Evolutionary conservation across 2,888 invertebrate species (phyloP).

Genomic region (Caradrina kadenii): DNA sequence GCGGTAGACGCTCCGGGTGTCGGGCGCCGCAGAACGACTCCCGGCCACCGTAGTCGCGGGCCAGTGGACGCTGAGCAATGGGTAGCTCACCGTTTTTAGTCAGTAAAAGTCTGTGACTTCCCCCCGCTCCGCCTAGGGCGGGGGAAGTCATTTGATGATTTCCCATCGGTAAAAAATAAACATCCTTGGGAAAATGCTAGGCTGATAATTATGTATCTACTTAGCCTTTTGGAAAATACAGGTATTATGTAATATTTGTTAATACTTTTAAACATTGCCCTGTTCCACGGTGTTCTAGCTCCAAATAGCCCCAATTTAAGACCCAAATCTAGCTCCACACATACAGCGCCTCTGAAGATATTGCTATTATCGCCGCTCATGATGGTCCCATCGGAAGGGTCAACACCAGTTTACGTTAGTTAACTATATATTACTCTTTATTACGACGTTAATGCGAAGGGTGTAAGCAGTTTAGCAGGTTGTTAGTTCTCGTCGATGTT

Average conservation of each 20-base stretch:
- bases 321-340: not conserved
- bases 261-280: not conserved
- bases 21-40: no score
- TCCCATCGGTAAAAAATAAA: no score
- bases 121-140: no score
- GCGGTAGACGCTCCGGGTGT: no score
- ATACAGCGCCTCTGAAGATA: constrained; percentile 17
- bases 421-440: constrained; percentile 76
- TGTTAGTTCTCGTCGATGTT: constrained; percentile 62
- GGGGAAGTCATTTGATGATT: no score
- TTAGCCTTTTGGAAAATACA: no score
- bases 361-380: constrained; percentile 34
- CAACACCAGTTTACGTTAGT: constrained; percentile 38
- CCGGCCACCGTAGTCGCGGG: no score
- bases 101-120: no score
- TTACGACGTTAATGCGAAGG: constrained; percentile 72
- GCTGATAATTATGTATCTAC: no score
- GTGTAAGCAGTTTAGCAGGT: constrained; percentile 75
- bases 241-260: not conserved
- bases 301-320: not conserved
- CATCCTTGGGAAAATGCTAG: no score
- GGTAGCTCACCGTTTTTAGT: no score
- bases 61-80: no score
- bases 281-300: not conserved
- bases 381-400: constrained; percentile 49